Evolutionary conservation across 2,797 vertebrate species (phyloP), one percentile per base, ranked within the genome.

Genomic region (Neosilurus hyrtlii): DNA sequence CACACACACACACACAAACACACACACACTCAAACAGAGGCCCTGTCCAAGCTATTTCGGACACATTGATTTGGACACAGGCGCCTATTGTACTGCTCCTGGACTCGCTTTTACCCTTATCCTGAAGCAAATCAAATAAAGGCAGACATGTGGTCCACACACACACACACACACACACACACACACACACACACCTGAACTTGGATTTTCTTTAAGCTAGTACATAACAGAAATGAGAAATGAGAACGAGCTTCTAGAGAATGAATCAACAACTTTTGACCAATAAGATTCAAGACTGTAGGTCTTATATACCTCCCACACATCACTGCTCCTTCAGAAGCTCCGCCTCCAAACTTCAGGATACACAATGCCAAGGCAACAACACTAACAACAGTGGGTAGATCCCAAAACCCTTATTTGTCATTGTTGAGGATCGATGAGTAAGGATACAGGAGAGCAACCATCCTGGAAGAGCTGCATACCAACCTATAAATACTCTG

Each of bases 61-160:
- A 59, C 18, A 75, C 18, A 80, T 59, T 11, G 62, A 70, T 76
- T 51, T 65, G 79, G n/a, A 73, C 80, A 82, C 65, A 82, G 16
- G 4, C 4, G 4, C 77, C 76, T 75, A 75, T 76, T 84, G 83
- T 82, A 70, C 63, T 35, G 35, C 80, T 79, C 14, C 12, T 62
- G 8, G 63, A 56, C 80, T 72, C 15, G 2, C 20, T 30, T 9
- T 76, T 59, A 74, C 43, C 11, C 56, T 84, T 82, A 86, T 80
- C 83, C 51, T 24, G 20, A 14, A 84, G 26, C 62, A 82, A 52
- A 86, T 84, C 75, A 70, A 82, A 86, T 79, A 74, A 43, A 37
- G 66, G 16, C 20, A 79, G 37, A n/a, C 67, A 77, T 43, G 14
- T 51, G 30, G 15, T 51, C 51, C n/a, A 26, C 26, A 30, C 5